phyloP scores from a whole-genome alignment of 2,888 invertebrate species.

The Cinara cedri region DNA sequence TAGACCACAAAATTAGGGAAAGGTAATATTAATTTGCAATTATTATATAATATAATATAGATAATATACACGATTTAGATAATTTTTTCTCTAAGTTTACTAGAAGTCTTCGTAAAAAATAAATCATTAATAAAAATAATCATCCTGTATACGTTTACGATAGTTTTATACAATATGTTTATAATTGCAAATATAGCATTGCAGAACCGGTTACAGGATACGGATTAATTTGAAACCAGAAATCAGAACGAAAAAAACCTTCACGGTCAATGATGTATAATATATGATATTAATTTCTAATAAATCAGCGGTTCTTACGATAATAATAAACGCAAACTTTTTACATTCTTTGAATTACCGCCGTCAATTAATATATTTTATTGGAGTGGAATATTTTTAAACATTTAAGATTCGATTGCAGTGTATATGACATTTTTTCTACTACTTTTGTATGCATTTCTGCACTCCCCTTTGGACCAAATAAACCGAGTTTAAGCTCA shows the following conservation, averaged over 20 bases:
- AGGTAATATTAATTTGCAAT: no score
- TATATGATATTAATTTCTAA: slow-evolving; percentile 41
- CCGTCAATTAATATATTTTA: not conserved
- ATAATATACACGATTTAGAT: no score
- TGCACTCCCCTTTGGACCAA: no score
- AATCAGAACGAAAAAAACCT: slow-evolving; percentile 33
- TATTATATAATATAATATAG: no score
- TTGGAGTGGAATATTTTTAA: not conserved
- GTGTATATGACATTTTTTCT: not conserved
- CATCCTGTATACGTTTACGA: no score
- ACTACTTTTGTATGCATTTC: no score
- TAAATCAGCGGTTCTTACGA: slow-evolving; percentile 10
- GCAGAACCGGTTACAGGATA: slow-evolving; percentile 32
- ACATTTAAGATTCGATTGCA: not conserved
- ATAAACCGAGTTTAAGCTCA: no score
- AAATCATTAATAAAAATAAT: no score
- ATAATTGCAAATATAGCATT: not conserved
- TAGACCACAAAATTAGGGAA: no score
- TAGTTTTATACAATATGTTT: not conserved
- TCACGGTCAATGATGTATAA: slow-evolving; percentile 42
- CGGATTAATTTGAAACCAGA: slow-evolving; percentile 34
- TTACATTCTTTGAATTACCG: not conserved
- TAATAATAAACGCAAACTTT: not conserved
- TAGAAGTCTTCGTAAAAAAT: no score
- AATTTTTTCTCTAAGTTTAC: no score